Evolutionary conservation across 2,113 vertebrate species (phyloP), one percentile per base, ranked within the genome.

Genomic region (Colius striatus): DNA sequence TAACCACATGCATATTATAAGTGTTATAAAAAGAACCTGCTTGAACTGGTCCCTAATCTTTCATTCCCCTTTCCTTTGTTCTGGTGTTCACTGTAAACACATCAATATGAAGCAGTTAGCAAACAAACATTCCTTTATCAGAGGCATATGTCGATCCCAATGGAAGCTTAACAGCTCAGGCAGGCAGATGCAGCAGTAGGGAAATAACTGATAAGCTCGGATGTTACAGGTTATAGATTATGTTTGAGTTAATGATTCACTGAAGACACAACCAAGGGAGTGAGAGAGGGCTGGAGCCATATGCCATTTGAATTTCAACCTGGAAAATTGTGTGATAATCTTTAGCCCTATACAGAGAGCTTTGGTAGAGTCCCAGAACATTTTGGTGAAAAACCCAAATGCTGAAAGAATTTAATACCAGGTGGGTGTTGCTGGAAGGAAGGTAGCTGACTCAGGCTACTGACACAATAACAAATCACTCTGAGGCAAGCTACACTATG

Each of bases 1-100:
- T 92, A 91, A 87, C 62, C 62, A 72, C 47, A 70, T 66, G 66
- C 58, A 80, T 82, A 93, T 81, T 85, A 36, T 32, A 61, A 74
- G 22, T 70, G 76, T 86, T 96, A 68, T 79, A 92, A 97, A 98
- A 97, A 97, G 87, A 95, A 94, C 57, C 61, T 92, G 53, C 89
- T 95, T 94, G 57, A 86, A 79, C 76, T 74, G 61, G 38, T 84
- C 73, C 91, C 82, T 97, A 89, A 95, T 97, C 91, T 89, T 47
- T 95, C 93, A 95, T 95, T 96, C 85, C 18, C 26, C 51, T 72
- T 88, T 78, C n/a, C 78, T 92, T 78, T 43, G 10, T 84, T 87
- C 70, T 6, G 17, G 38, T 91, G 60, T 94, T 95, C 87, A 77
- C 57, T 76, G 87, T 95, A 97, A 98, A 96, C 92, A 90, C 91